A percentile compares a stretch with the other conserved stretches of the same genome.
These are phyloP conservation scores for Andricus curvator DNA, from an alignment of 2,888 invertebrate species.

Conservation along the genomic window DNA sequence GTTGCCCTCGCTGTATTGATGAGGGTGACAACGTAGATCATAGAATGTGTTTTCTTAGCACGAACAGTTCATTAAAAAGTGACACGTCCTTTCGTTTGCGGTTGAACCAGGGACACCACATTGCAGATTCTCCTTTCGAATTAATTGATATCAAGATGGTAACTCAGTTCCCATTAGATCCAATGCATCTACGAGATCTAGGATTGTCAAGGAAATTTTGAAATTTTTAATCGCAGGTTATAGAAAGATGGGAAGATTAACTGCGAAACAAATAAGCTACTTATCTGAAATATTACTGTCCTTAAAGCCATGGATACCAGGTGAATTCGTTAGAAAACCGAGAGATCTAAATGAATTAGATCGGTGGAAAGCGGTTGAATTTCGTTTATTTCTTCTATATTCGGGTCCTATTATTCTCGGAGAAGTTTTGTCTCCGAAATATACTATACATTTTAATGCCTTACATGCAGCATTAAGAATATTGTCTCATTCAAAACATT, in stretches of 20 bases:
- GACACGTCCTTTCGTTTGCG: background rate
- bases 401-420: no score
- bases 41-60: conserved; percentile 19
- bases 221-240: background rate
- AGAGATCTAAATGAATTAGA: background rate
- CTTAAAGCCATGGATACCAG: background rate
- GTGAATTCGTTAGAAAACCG: background rate
- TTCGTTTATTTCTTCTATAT: no score
- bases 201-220: conserved; percentile 7
- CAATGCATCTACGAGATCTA: conserved; percentile 5
- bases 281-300: background rate
- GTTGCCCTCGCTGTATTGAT: no score
- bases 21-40: background rate
- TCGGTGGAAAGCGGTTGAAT: no score
- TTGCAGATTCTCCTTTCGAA: conserved; percentile 13
- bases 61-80: background rate
- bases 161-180: conserved; percentile 15
- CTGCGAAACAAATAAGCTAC: background rate
- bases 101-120: background rate
- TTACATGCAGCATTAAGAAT: no score
- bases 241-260: background rate
- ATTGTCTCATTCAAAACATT: no score
- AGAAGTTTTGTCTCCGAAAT: no score
- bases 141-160: background rate
- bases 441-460: no score